These are phyloP conservation scores for Cheirogaleus major DNA, from an alignment of 2,797 vertebrate genomes.

Conservation along the genomic window DNA sequence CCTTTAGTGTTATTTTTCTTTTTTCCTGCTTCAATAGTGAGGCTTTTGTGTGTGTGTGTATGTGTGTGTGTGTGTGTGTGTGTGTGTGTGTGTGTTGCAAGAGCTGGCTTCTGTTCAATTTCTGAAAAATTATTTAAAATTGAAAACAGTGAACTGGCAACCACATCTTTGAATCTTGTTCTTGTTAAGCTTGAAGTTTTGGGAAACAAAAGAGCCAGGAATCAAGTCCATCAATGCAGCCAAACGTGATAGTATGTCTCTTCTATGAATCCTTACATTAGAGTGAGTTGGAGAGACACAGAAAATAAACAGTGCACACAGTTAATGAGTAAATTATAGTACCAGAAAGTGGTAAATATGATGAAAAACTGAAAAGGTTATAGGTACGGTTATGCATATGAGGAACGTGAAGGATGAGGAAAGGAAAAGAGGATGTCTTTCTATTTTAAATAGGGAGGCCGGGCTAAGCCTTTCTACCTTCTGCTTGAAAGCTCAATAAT, in stretches of 20 bases:
- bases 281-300: not conserved
- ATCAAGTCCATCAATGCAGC: not conserved
- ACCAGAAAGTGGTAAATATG: not conserved
- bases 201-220: constrained; percentile 48
- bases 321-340: not conserved
- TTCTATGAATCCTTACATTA: not conserved
- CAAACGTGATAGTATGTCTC: not conserved
- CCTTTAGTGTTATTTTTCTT: not conserved
- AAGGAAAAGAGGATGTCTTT: not conserved
- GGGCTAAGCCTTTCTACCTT: not conserved
- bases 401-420: no score
- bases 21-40: not conserved
- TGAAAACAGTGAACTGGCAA: constrained; percentile 24
- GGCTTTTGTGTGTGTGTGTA: constrained; percentile 22
- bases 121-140: constrained; percentile 46
- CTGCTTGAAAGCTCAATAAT: not conserved
- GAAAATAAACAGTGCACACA: not conserved
- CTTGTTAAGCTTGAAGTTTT: constrained; percentile 65
- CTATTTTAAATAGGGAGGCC: not conserved
- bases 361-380: not conserved
- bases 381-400: not conserved
- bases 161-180: constrained; percentile 48
- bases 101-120: constrained; percentile 62
- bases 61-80: constrained; percentile 51
- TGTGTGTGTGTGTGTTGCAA: constrained; percentile 56